phyloP scores from a whole-genome alignment of 2,797 vertebrate species.

The Phataginus tricuspis region DNA sequence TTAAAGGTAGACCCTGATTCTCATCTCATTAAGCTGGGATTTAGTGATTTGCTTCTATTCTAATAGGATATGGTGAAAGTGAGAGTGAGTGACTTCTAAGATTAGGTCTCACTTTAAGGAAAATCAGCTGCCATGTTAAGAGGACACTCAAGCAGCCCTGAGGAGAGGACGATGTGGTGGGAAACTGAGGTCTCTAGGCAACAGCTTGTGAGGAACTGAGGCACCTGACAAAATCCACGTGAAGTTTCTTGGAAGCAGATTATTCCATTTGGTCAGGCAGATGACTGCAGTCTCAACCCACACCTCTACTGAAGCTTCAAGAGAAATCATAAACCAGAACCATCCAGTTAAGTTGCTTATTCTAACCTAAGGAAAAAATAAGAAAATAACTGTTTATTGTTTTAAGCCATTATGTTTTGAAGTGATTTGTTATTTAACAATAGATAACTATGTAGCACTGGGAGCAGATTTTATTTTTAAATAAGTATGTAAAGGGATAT shows the following conservation, averaged over 20 bases:
- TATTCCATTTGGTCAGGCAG: not conserved
- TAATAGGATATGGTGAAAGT: not conserved
- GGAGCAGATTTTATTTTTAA: slow-evolving; percentile 2
- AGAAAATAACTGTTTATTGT: not conserved
- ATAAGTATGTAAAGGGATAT: not conserved
- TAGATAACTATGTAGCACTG: not conserved
- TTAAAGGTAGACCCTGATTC: not conserved
- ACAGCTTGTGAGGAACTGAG: not conserved
- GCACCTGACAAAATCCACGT: not conserved
- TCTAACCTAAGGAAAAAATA: not conserved
- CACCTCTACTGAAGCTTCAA: not conserved
- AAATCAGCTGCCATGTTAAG: not conserved
- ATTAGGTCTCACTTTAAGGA: not conserved
- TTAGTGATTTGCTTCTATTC: not conserved
- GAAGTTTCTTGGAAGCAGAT: not conserved
- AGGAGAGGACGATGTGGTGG: not conserved
- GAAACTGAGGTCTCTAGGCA: not conserved
- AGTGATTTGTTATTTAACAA: not conserved
- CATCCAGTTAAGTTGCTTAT: not conserved
- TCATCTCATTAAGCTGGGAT: not conserved
- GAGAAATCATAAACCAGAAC: not conserved
- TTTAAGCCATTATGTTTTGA: not conserved
- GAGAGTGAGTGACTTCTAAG: not conserved
- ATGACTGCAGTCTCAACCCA: not conserved
- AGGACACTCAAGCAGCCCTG: not conserved